Conservation (phyloP, 2,888 invertebrate species). For the Heteropelma amictum region DNA sequence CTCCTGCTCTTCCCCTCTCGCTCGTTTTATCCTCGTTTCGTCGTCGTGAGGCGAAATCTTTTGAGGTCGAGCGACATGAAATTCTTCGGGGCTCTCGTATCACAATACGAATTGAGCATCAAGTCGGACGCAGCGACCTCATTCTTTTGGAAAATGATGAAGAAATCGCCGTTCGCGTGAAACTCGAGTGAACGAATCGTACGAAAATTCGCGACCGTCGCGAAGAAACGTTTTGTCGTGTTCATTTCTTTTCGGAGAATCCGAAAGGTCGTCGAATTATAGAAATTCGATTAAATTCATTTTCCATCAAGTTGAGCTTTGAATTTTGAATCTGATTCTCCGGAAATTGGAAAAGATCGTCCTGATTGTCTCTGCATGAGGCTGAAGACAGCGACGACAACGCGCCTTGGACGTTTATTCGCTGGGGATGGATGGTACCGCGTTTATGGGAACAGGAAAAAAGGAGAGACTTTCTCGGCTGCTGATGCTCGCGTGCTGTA, state of each 20-base stretch:
- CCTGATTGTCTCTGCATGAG: too few relatives aligned
- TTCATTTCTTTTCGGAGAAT: not conserved
- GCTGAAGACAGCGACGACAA: too few relatives aligned
- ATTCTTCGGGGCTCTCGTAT: not conserved
- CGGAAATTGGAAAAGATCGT: too few relatives aligned
- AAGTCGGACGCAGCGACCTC: not conserved
- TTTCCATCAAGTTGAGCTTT: too few relatives aligned
- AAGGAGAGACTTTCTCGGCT: not conserved
- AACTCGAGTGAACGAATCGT: not conserved
- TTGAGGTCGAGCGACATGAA: constrained; percentile 29
- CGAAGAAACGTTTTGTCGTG: not conserved
- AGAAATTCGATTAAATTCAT: too few relatives aligned
- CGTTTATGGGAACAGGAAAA: not conserved
- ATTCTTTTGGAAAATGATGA: not conserved
- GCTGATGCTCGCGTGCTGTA: constrained; percentile 14
- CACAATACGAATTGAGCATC: not conserved
- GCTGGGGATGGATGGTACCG: not conserved
- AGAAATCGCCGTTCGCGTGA: too few relatives aligned
- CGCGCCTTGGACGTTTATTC: too few relatives aligned
- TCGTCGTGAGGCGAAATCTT: constrained; percentile 36
- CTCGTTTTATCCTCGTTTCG: constrained; percentile 45
- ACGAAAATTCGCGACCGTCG: not conserved
- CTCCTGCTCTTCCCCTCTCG: not conserved
- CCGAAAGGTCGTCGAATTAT: too few relatives aligned
- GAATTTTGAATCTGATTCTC: too few relatives aligned